These are phyloP conservation scores for Synanthedon myopaeformis DNA, from an alignment of 2,888 invertebrate species.

Conservation along the genomic window DNA sequence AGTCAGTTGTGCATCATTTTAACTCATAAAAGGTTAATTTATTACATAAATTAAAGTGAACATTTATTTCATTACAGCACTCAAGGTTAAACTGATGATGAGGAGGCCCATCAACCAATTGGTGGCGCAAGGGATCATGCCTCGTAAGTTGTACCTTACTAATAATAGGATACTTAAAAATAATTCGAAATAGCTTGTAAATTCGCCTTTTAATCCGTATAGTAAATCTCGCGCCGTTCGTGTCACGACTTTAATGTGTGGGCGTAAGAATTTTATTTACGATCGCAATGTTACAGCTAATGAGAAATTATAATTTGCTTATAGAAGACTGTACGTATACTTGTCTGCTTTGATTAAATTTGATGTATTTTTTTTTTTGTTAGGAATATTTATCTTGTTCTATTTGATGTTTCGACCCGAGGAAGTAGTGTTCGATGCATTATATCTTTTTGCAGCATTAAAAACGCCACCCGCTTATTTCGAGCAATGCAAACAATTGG, in stretches of 20 bases:
- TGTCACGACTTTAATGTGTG: constrained; percentile 22
- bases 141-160: constrained; percentile 81
- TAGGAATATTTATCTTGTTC: no score
- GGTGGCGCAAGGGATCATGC: constrained; percentile 98
- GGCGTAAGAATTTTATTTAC: constrained; percentile 52
- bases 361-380: no score
- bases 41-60: background rate
- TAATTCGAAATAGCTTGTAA: background rate
- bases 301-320: constrained; percentile 32
- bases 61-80: constrained; percentile 74
- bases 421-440: background rate
- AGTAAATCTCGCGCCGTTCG: background rate
- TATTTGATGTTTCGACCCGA: no score
- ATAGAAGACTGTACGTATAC: constrained; percentile 10
- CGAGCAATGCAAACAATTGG: constrained; percentile 94
- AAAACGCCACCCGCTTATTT: constrained; percentile 96
- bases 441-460: constrained; percentile 74
- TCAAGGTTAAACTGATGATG: constrained; percentile 97
- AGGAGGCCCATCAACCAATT: constrained; percentile 94
- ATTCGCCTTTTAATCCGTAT: background rate
- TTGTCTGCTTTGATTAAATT: no score
- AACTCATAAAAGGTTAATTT: background rate
- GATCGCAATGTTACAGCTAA: constrained; percentile 26
- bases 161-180: background rate
- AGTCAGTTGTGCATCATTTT: background rate